Conservation (phyloP, 2,888 invertebrate species). For the Apotomis capreana region DNA sequence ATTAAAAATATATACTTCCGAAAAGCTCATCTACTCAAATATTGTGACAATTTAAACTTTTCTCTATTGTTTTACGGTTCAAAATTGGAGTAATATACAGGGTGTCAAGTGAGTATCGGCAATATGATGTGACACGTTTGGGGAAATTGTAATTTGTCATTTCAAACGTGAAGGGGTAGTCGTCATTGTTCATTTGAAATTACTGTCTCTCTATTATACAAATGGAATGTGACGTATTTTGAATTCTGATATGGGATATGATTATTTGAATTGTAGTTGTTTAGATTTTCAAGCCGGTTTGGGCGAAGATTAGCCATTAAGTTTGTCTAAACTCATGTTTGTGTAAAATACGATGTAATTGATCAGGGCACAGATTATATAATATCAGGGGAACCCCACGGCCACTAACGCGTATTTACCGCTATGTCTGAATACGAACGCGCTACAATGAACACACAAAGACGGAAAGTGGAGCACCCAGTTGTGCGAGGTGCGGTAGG, state of each 20-base stretch:
- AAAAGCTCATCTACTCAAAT: background rate
- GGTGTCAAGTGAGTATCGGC: background rate
- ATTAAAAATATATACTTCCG: background rate
- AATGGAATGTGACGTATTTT: background rate
- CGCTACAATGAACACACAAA: too few relatives aligned
- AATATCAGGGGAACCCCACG: too few relatives aligned
- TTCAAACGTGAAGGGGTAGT: background rate
- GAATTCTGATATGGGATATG: background rate
- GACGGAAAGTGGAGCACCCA: too few relatives aligned
- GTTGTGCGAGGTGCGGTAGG: too few relatives aligned
- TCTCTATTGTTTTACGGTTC: background rate
- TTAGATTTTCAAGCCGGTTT: too few relatives aligned
- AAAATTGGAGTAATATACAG: background rate
- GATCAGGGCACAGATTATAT: too few relatives aligned
- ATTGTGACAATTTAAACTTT: background rate
- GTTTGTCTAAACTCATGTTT: too few relatives aligned
- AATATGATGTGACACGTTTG: slow-evolving; percentile 3
- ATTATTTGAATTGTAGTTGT: background rate
- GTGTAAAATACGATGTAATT: too few relatives aligned
- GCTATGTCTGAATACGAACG: too few relatives aligned
- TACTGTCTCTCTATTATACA: background rate
- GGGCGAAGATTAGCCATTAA: too few relatives aligned
- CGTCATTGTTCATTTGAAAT: background rate
- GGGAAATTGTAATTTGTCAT: slow-evolving; percentile 12
- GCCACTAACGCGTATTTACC: too few relatives aligned